Conservation (phyloP, 2,113 vertebrate species). For the Cromileptes altivelis region DNA sequence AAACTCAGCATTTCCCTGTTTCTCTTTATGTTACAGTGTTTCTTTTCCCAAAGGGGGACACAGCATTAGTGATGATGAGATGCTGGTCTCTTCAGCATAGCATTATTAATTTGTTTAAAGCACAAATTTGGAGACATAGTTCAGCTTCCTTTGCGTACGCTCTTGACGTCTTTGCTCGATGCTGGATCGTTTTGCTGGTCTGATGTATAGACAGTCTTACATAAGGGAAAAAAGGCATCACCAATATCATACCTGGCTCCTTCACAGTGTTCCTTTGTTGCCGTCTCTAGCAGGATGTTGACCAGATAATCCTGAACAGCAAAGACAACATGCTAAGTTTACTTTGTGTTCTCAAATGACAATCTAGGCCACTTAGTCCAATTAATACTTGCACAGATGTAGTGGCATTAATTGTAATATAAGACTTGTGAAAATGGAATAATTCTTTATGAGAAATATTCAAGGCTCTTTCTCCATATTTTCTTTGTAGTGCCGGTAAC, state of each 20-base stretch:
- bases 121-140: too few species aligned
- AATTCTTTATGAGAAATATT: not conserved
- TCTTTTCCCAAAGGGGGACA: too few species aligned
- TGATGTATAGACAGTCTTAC: not conserved
- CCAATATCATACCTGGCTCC: conserved; percentile 89
- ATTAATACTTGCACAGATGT: not conserved
- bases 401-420: not conserved
- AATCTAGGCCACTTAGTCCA: not conserved
- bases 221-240: not conserved
- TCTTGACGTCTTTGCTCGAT: too few species aligned
- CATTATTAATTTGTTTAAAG: too few species aligned
- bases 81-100: too few species aligned
- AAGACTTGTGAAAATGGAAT: not conserved
- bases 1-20: too few species aligned
- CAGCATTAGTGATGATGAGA: too few species aligned
- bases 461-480: not conserved
- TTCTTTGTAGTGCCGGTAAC: not conserved
- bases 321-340: not conserved
- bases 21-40: too few species aligned
- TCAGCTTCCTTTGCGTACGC: too few species aligned
- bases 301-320: conserved; percentile 90
- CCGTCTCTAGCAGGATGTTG: conserved; percentile 92
- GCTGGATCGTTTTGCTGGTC: too few species aligned
- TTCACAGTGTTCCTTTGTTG: conserved; percentile 93
- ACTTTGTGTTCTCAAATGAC: not conserved